phyloP scores from a whole-genome alignment of 2,797 vertebrate genomes.

The Orestias chungarensis region DNA sequence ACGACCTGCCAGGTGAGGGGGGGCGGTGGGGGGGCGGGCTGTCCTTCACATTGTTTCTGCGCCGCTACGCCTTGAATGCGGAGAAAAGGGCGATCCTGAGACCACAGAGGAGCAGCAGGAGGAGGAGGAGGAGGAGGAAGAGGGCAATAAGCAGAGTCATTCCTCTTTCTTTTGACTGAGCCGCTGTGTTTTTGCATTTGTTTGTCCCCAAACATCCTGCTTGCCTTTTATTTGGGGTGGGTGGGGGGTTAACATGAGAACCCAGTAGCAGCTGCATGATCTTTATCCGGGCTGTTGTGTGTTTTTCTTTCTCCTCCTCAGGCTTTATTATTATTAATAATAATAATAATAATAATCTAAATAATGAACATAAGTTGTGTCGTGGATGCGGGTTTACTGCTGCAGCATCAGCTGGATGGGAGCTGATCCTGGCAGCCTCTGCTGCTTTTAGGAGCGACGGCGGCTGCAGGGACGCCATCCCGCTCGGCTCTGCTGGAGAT shows the following conservation, averaged over 20 bases:
- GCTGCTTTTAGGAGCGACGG: no score
- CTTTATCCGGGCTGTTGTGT: constrained; percentile 18
- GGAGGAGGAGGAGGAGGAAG: constrained; percentile 62
- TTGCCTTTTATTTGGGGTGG: no score
- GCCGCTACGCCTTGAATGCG: constrained; percentile 83
- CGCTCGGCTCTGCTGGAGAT: constrained; percentile 21
- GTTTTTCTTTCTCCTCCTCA: constrained; percentile 15
- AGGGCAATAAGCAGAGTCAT: constrained; percentile 75
- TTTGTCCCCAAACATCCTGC: constrained; percentile 45
- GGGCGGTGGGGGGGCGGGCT: constrained; percentile 67
- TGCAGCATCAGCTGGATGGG: background rate
- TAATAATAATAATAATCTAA: constrained; percentile 10
- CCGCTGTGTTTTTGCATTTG: constrained; percentile 54
- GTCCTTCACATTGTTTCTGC: constrained; percentile 76
- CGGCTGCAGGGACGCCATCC: constrained; percentile 9
- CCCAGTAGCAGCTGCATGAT: constrained; percentile 50
- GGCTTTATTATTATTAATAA: no score
- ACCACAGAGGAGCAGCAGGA: constrained; percentile 59
- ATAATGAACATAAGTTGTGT: constrained; percentile 32
- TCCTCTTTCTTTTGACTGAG: constrained; percentile 64
- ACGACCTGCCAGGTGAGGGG: constrained; percentile 92
- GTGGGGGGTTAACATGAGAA: constrained; percentile 45
- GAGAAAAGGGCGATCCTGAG: constrained; percentile 79
- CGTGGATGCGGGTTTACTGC: background rate
- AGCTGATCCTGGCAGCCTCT: constrained; percentile 7